Percentiles rank a stretch among this genome's conserved stretches.
Conservation (phyloP, 30 jellyfish, hydroid and myxozoan genomes). For the Turritopsis rubra region DNA sequence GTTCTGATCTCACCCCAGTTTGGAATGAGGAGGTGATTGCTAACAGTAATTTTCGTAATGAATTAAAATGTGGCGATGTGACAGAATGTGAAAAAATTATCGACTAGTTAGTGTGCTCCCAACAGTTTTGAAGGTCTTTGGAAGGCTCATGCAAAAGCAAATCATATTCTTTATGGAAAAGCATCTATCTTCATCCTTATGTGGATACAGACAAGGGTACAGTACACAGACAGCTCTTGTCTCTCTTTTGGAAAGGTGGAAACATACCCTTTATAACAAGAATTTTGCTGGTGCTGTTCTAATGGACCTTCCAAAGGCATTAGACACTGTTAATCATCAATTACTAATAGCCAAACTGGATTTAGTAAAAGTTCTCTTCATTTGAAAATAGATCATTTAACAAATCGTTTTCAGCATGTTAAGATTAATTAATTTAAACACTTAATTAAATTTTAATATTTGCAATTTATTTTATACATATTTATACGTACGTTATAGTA, state of each 20-base stretch:
- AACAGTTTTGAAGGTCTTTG: background rate
- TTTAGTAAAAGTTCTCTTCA: too few species aligned
- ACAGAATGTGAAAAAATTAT: background rate
- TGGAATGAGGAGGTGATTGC: background rate
- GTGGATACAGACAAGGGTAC: background rate
- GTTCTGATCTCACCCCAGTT: too few species aligned
- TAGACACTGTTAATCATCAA: background rate
- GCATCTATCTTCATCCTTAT: background rate
- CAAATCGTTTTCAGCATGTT: too few species aligned
- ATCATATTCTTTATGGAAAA: background rate
- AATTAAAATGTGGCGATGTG: background rate
- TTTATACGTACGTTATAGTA: too few species aligned
- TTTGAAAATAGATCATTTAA: too few species aligned
- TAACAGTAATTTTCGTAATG: background rate
- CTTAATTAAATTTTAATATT: too few species aligned
- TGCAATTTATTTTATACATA: too few species aligned
- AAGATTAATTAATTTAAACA: too few species aligned
- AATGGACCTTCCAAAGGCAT: background rate
- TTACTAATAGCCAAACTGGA: background rate
- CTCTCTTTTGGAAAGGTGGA: background rate
- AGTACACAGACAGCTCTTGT: background rate
- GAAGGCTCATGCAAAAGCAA: background rate
- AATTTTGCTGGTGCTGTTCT: background rate
- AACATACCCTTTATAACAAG: background rate
- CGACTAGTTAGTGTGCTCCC: background rate